Base-by-base conservation (phyloP, 2,888 invertebrate genomes). In the Phytoseiulus persimilis region DNA sequence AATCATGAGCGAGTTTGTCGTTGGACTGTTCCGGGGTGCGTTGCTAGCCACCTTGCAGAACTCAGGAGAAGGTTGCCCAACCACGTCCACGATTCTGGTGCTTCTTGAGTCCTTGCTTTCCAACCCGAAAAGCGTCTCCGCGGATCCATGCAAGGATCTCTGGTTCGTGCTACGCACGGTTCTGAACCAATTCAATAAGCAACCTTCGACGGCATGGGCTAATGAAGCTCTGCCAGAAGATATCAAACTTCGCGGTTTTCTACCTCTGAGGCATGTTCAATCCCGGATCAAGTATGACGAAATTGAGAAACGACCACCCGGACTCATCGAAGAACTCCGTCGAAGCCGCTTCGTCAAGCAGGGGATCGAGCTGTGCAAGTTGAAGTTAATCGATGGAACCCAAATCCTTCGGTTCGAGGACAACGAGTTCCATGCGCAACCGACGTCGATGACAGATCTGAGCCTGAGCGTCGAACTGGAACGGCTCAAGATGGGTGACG, bases 161-260 rank as follows among this genome's bases (percentile, higher is more conserved):
- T 87, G 87, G 87, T 87, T 32, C 33, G 87, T 87, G 1, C 87
- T 87, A 1, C 87, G 87, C 31, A 87, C 87, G 87, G 87, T 87
- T 9, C 87, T 87, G 2, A 87, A 87, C 87, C 31, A 28, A 0
- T 87, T 87, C 87, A 45, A 33, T 5, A 87, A 45, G 23, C 87
- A 87, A 32, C 33, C 33, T 14, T 9, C 32, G n/a, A 33, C 45
- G 33, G 87, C 32, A 28, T 87, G 87, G 87, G 33, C 9, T 11
- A 45, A 14, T 6, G 87, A 87, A 23, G 87, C 87, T 87, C 87
- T 87, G 33, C 87, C 87, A 11, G 87, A 87, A 32, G 87, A 87
- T 87, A 28, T 87, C 87, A 31, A 87, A 23, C 87, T 87, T 11
- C 87, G 87, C 6, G 87, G 87, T 32, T 87, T 87, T 33, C 87